phyloP scores from a whole-genome alignment of 2,113 vertebrate genomes.

The Scopus umbretta region DNA sequence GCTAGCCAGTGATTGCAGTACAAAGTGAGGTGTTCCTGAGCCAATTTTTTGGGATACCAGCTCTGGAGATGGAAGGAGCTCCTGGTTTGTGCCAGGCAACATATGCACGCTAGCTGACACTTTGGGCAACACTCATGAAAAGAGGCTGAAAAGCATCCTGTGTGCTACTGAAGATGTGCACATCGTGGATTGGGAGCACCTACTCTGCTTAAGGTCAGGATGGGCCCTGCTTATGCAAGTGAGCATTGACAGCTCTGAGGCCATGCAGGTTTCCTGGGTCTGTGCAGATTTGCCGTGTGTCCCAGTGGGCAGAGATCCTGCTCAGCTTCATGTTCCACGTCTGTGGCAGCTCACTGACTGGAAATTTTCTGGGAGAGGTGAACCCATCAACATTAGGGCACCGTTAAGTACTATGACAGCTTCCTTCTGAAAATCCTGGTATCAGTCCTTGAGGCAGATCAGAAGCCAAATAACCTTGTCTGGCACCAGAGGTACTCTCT shows the following conservation, averaged over 20 bases:
- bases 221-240: not conserved
- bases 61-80: not conserved
- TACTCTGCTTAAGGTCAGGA: not conserved
- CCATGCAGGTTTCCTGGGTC: not conserved
- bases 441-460: not conserved
- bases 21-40: not conserved
- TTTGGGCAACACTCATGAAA: not conserved
- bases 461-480: not conserved
- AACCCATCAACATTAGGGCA: not conserved
- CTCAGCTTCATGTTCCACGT: not conserved
- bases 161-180: not conserved
- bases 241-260: not conserved
- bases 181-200: accelerated
- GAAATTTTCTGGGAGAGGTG: not conserved
- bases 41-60: not conserved
- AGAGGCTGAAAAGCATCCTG: not conserved
- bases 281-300: not conserved
- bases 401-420: not conserved
- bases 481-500: not conserved
- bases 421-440: not conserved
- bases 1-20: not conserved
- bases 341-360: not conserved
- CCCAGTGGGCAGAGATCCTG: not conserved
- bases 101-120: not conserved
- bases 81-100: not conserved